phyloP scores from a whole-genome alignment of 2,797 vertebrate genomes.

The Hozukius guyotensis region DNA sequence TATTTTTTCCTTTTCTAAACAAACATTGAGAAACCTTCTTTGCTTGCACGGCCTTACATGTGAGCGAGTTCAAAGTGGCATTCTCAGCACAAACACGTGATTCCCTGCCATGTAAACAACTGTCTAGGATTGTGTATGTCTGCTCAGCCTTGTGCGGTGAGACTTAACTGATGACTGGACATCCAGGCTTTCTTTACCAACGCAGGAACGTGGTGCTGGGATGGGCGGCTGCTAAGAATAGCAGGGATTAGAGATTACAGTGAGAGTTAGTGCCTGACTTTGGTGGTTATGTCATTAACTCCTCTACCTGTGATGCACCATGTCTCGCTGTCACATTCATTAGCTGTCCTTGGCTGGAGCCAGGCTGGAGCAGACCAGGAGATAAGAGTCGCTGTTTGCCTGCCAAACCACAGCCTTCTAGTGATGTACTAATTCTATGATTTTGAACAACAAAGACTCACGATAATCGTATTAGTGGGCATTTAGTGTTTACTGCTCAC shows the following conservation, averaged over 20 bases:
- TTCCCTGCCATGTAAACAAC: slow-evolving; percentile 23
- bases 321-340: slow-evolving; percentile 44
- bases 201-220: slow-evolving; percentile 42
- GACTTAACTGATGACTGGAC: slow-evolving; percentile 33
- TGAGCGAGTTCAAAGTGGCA: neutral
- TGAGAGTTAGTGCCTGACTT: slow-evolving; percentile 63
- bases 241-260: slow-evolving; percentile 83
- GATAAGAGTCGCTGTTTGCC: slow-evolving; percentile 23
- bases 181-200: slow-evolving; percentile 33
- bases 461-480: slow-evolving; percentile 9
- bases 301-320: slow-evolving; percentile 33
- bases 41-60: neutral
- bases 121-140: neutral
- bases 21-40: slow-evolving; percentile 23
- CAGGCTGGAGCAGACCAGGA: slow-evolving; percentile 25
- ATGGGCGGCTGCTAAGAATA: slow-evolving; percentile 76
- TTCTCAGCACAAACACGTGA: neutral
- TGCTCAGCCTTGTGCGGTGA: slow-evolving; percentile 1
- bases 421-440: slow-evolving; percentile 9
- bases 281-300: slow-evolving; percentile 78
- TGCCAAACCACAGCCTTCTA: slow-evolving; percentile 8
- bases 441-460: slow-evolving; percentile 16
- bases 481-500: neutral
- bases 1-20: slow-evolving; percentile 3
- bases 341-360: slow-evolving; percentile 55